Conservation (phyloP, 2,888 invertebrate species). For the Cepaea hortensis region DNA sequence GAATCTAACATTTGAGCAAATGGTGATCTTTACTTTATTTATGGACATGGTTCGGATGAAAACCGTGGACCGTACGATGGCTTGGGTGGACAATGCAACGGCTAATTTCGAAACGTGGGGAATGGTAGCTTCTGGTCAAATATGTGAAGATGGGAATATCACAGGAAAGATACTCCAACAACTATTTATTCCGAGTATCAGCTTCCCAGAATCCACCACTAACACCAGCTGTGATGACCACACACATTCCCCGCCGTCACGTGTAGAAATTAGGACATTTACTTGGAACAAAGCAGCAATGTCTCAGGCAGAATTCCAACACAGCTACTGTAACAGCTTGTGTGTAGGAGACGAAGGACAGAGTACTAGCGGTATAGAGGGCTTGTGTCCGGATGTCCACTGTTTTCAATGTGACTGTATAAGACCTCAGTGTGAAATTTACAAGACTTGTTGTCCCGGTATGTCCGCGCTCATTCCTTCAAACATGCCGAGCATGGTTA, state of each 20-base stretch:
- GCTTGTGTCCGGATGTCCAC: background rate
- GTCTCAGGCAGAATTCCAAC: background rate
- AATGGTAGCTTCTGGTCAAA: background rate
- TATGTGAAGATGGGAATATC: background rate
- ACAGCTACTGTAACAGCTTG: background rate
- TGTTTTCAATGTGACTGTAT: constrained; percentile 1
- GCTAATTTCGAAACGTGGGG: background rate
- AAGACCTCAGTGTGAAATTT: constrained; percentile 29
- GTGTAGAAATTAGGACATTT: no score
- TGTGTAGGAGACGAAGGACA: background rate
- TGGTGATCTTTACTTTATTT: no score
- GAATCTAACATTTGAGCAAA: no score
- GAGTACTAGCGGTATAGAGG: background rate
- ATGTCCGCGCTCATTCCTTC: background rate
- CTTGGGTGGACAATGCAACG: background rate
- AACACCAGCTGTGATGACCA: no score
- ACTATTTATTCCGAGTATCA: no score
- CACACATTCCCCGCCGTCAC: no score
- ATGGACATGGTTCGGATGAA: background rate
- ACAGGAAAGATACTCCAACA: no score
- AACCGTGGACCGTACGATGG: background rate
- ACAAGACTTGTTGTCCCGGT: constrained; percentile 20
- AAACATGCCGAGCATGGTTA: background rate
- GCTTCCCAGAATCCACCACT: no score
- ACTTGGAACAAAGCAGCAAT: background rate